phyloP scores from a whole-genome alignment of 2,888 invertebrate genomes.

The Caenorhabditis sp. region DNA sequence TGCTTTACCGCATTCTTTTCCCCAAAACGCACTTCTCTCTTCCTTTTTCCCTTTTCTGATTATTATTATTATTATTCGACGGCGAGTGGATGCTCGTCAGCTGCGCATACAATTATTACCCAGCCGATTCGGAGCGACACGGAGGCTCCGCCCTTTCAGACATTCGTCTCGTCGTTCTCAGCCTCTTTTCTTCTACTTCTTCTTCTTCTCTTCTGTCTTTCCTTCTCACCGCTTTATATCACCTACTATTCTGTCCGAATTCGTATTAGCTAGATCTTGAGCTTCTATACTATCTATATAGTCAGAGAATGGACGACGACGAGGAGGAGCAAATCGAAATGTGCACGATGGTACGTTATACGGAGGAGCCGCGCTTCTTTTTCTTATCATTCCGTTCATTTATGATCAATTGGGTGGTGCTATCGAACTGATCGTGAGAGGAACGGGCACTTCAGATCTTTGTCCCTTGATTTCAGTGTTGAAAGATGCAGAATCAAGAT shows the following conservation, averaged over 20 bases:
- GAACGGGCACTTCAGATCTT: too few species aligned
- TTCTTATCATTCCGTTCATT: background rate
- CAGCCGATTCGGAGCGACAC: slow-evolving; percentile 11
- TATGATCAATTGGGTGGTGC: background rate
- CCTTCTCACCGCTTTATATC: slow-evolving; percentile 5
- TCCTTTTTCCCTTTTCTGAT: background rate
- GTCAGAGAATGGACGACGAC: background rate
- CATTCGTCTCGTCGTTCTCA: slow-evolving; percentile 26
- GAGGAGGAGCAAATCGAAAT: slow-evolving; percentile 42
- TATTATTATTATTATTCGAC: background rate
- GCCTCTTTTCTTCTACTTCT: slow-evolving; percentile 21
- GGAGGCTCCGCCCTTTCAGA: slow-evolving; percentile 35
- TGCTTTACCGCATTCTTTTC: too few species aligned
- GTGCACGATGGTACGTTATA: slow-evolving; percentile 34
- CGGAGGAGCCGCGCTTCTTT: background rate
- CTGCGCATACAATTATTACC: slow-evolving; percentile 26
- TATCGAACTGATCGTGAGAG: background rate
- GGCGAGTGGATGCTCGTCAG: background rate
- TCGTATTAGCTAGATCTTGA: slow-evolving; percentile 24
- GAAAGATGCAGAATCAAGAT: too few species aligned
- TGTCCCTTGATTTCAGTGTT: too few species aligned
- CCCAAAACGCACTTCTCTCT: background rate
- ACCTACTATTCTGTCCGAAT: background rate
- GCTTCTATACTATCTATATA: too few species aligned
- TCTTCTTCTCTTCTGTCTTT: too few species aligned